These are phyloP conservation scores for Seriola quinqueradiata DNA, from an alignment of 2,113 vertebrate genomes.

Conservation along the genomic window DNA sequence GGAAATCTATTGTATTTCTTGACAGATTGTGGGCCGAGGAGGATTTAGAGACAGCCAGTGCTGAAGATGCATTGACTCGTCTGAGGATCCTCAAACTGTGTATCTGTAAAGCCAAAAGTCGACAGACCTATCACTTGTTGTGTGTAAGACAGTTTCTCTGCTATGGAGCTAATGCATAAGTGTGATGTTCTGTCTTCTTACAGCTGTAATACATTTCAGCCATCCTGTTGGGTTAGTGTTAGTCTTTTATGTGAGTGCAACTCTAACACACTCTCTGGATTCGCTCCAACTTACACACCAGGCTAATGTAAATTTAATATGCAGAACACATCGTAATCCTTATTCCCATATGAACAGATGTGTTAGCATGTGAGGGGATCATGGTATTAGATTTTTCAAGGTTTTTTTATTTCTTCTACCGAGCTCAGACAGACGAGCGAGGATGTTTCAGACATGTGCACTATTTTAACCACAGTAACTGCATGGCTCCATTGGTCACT, in stretches of 20 bases:
- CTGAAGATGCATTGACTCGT: conserved; percentile 62
- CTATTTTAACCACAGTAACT: background rate
- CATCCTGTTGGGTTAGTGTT: conserved; percentile 12
- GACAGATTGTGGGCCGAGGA: conserved; percentile 46
- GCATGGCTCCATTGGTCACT: background rate
- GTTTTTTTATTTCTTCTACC: background rate
- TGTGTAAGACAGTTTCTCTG: conserved; percentile 20
- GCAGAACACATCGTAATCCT: conserved; percentile 19
- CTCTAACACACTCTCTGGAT: conserved; percentile 2
- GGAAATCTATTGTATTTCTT: conserved; percentile 54
- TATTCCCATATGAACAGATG: conserved; percentile 12
- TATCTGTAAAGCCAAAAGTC: conserved; percentile 47
- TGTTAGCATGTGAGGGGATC: background rate
- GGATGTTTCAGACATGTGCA: conserved; percentile 8
- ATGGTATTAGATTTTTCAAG: background rate
- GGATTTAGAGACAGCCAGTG: conserved; percentile 63
- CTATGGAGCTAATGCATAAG: conserved; percentile 1
- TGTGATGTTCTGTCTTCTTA: conserved; percentile 17
- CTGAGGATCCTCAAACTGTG: conserved; percentile 44
- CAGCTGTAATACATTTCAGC: conserved; percentile 22
- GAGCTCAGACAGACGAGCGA: background rate
- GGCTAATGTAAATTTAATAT: conserved; percentile 8
- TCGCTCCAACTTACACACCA: conserved; percentile 7
- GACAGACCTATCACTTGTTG: conserved; percentile 11
- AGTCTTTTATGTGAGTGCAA: conserved; percentile 7